Evolutionary conservation across 2,888 invertebrate genomes (phyloP).

Genomic region (Oscheius sp.): DNA sequence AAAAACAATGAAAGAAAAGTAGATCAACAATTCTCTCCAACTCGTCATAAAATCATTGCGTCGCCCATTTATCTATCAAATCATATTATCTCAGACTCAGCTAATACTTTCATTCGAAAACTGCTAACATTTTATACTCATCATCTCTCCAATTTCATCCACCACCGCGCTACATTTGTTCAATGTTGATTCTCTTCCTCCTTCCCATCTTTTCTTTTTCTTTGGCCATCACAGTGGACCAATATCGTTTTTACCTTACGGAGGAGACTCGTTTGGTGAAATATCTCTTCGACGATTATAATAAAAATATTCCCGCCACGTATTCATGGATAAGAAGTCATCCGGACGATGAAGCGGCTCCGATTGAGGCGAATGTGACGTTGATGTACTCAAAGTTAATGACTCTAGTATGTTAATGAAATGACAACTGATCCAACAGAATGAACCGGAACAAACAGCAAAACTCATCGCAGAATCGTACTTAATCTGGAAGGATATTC

Average conservation of each 20-base stretch:
- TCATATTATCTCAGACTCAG: too few relatives aligned
- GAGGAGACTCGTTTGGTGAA: background rate
- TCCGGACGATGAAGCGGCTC: background rate
- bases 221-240: background rate
- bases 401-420: background rate
- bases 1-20: too few relatives aligned
- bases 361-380: background rate
- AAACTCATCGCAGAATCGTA: constrained; percentile 5
- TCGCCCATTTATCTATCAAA: too few relatives aligned
- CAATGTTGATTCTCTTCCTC: background rate
- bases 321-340: too few relatives aligned
- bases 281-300: background rate
- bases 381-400: background rate
- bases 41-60: too few relatives aligned
- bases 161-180: background rate
- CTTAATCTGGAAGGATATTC: constrained; percentile 7
- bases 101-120: too few relatives aligned
- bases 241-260: too few relatives aligned
- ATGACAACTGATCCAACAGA: background rate
- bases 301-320: background rate
- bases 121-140: too few relatives aligned
- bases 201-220: background rate
- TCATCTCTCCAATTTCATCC: background rate
- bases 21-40: too few relatives aligned
- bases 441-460: constrained; percentile 5